Evolutionary conservation across 2,888 invertebrate species (phyloP).

Genomic region (Theristus sp.): DNA sequence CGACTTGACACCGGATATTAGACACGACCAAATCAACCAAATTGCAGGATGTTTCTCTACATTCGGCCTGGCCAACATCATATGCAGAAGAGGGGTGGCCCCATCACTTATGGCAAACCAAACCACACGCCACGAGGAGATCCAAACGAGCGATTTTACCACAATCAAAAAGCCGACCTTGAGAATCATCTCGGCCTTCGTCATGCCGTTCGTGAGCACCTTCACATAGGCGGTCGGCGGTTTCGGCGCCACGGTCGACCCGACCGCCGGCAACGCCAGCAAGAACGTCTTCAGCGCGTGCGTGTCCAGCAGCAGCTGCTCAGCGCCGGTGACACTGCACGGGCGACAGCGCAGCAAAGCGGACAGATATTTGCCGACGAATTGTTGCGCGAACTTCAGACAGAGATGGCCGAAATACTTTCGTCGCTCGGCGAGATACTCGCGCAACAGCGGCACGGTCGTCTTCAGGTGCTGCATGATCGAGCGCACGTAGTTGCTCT

Average conservation of each 20-base stretch:
- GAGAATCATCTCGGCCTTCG: conserved; percentile 92
- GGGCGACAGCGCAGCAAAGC: conserved; percentile 20
- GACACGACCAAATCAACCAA: too few relatives aligned
- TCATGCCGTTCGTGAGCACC: conserved; percentile 70
- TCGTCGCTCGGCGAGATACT: conserved; percentile 67
- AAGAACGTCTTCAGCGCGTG: conserved; percentile 52
- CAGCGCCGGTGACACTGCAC: conserved; percentile 53
- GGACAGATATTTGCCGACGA: not conserved
- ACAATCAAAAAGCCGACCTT: conserved; percentile 45
- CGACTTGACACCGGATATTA: too few relatives aligned
- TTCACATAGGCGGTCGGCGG: conserved; percentile 40
- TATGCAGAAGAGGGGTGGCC: too few relatives aligned
- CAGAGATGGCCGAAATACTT: conserved; percentile 98
- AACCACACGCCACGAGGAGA: too few relatives aligned
- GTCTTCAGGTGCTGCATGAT: conserved; percentile 67
- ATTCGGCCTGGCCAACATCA: not conserved
- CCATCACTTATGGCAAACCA: too few relatives aligned
- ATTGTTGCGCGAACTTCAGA: conserved; percentile 61
- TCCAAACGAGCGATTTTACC: too few relatives aligned
- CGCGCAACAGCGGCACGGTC: conserved; percentile 59
- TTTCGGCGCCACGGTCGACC: conserved; percentile 41
- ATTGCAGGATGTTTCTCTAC: not conserved
- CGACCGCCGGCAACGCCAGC: conserved; percentile 77
- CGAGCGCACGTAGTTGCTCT: conserved; percentile 78
- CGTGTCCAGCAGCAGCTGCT: conserved; percentile 59